Percentiles rank a stretch among this genome's conserved stretches.
Evolutionary conservation across 1,140 invertebrate genomes (phyloP).

Genomic region (Asobara japonica): DNA sequence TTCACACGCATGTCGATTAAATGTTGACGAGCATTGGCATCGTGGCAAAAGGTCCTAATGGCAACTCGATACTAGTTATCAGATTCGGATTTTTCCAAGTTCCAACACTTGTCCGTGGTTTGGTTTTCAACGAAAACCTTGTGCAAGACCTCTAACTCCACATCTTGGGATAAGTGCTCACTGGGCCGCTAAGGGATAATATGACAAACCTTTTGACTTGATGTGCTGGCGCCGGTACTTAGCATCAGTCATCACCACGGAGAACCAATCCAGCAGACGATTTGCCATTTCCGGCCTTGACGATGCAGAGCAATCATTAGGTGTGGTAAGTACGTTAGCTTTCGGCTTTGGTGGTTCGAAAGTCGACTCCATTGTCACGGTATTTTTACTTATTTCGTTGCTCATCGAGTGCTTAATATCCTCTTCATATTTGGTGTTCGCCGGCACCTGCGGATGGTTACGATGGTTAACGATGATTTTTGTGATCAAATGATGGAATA

Average conservation of each 20-base stretch:
- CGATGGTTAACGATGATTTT: neutral
- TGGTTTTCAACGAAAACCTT: too few relatives aligned
- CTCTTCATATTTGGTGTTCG: slow-evolving; percentile 70
- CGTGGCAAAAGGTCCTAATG: too few relatives aligned
- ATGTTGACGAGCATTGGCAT: too few relatives aligned
- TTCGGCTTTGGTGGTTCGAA: slow-evolving; percentile 43
- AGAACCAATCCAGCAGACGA: slow-evolving; percentile 93
- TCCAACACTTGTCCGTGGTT: too few relatives aligned
- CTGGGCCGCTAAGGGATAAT: too few relatives aligned
- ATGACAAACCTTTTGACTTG: slow-evolving; percentile 70
- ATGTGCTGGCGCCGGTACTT: slow-evolving; percentile 68
- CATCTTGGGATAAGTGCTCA: too few relatives aligned
- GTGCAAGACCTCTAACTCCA: too few relatives aligned
- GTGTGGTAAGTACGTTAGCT: slow-evolving; percentile 47
- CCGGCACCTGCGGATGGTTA: neutral
- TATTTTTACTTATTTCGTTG: slow-evolving; percentile 75
- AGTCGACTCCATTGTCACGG: slow-evolving; percentile 56
- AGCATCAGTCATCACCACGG: slow-evolving; percentile 86
- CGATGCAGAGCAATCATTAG: slow-evolving; percentile 71
- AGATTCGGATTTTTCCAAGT: too few relatives aligned
- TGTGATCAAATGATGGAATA: too few relatives aligned
- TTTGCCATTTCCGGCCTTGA: slow-evolving; percentile 88
- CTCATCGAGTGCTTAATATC: slow-evolving; percentile 69
- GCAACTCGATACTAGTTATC: too few relatives aligned
- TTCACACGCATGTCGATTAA: too few relatives aligned